phyloP scores from a whole-genome alignment of 2,113 vertebrate species.

The Piprites chloris region DNA sequence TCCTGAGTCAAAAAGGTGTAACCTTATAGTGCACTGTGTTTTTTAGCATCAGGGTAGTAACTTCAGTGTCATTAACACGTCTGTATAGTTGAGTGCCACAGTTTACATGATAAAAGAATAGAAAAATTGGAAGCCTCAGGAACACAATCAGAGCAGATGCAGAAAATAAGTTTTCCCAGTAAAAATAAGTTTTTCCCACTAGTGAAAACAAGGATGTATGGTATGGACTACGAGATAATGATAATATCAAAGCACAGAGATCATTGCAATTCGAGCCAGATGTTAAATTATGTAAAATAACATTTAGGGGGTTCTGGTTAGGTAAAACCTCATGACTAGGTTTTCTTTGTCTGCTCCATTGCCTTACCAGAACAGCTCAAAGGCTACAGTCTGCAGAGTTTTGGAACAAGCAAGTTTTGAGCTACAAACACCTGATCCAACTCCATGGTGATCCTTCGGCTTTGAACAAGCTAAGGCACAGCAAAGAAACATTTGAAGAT shows the following conservation, averaged over 20 bases:
- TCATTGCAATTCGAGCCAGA: background rate
- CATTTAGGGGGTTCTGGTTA: background rate
- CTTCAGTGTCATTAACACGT: background rate
- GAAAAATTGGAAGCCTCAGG: background rate
- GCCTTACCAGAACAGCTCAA: background rate
- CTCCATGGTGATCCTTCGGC: background rate
- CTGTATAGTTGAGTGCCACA: background rate
- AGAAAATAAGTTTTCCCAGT: background rate
- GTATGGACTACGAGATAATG: background rate
- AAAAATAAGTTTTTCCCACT: background rate
- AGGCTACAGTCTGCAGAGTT: background rate
- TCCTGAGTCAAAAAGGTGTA: background rate
- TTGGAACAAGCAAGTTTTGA: background rate
- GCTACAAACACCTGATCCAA: background rate
- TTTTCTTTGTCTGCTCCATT: background rate
- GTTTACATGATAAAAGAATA: background rate
- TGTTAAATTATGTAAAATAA: background rate
- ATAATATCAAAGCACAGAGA: background rate
- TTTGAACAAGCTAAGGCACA: background rate
- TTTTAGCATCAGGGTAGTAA: background rate
- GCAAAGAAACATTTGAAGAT: background rate
- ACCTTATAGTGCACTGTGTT: background rate
- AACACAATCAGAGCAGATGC: background rate
- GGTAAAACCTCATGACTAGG: background rate
- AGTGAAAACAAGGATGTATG: background rate